Evolutionary conservation across 2,113 vertebrate species (phyloP).

Genomic region (Calyptommatus sinebrachiatus): DNA sequence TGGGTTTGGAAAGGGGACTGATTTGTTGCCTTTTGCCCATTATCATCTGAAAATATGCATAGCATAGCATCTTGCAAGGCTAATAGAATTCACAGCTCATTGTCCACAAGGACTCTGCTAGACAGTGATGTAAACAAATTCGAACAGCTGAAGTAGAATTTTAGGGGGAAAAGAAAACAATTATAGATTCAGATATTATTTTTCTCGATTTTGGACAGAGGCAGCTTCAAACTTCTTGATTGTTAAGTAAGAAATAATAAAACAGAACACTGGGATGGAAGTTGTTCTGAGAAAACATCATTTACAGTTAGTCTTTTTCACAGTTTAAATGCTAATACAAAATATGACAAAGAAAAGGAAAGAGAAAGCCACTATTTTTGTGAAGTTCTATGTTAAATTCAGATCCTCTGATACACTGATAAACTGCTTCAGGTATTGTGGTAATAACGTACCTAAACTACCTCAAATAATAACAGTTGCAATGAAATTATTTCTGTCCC

Average conservation of each 20-base stretch:
- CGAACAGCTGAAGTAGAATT: not conserved
- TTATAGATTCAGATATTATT: not conserved
- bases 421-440: not conserved
- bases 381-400: not conserved
- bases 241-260: not conserved
- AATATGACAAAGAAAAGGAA: not conserved
- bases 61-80: slow-evolving; percentile 3
- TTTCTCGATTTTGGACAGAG: not conserved
- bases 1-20: fast-evolving
- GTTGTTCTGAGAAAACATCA: not conserved
- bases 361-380: not conserved
- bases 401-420: not conserved
- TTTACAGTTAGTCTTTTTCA: not conserved
- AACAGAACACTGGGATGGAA: not conserved
- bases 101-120: not conserved
- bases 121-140: not conserved
- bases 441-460: not conserved
- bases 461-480: not conserved
- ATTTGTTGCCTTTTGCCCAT: not conserved
- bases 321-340: not conserved
- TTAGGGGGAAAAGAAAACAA: not conserved
- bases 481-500: not conserved
- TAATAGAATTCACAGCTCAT: not conserved
- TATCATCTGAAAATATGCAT: not conserved
- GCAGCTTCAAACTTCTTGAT: not conserved